Evolutionary conservation across 2,113 vertebrate species (phyloP).

Genomic region (Amphiprion ocellaris): DNA sequence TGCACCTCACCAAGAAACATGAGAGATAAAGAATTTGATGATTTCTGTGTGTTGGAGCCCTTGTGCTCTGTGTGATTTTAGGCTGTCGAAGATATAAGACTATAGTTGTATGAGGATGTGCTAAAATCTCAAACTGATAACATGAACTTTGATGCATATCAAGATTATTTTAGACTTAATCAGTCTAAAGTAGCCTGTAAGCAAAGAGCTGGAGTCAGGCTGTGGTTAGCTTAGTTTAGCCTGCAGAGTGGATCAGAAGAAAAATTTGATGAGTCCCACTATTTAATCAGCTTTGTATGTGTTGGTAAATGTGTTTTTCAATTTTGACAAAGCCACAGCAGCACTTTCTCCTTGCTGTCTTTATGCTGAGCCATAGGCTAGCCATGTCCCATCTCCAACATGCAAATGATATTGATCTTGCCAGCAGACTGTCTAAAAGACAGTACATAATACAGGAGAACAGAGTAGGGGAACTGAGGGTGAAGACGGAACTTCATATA

Average conservation of each 20-base stretch:
- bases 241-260: too few relatives aligned
- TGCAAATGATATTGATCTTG: background rate
- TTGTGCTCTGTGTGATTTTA: background rate
- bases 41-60: background rate
- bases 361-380: slow-evolving; percentile 1
- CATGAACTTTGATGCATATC: too few relatives aligned
- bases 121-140: background rate
- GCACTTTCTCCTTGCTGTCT: background rate
- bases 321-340: background rate
- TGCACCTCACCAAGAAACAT: background rate
- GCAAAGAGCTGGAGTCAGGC: too few relatives aligned
- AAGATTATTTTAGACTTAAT: too few relatives aligned
- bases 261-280: too few relatives aligned
- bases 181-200: too few relatives aligned
- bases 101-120: background rate
- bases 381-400: background rate
- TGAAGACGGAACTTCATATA: too few relatives aligned
- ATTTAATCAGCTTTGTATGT: background rate
- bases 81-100: background rate
- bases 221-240: too few relatives aligned
- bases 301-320: background rate
- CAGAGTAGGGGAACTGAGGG: too few relatives aligned
- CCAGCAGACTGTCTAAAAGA: background rate
- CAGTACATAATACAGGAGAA: background rate
- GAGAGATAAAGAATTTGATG: background rate